These are phyloP conservation scores for Trinectes maculatus DNA, from an alignment of 2,113 vertebrate species.

Conservation along the genomic window DNA sequence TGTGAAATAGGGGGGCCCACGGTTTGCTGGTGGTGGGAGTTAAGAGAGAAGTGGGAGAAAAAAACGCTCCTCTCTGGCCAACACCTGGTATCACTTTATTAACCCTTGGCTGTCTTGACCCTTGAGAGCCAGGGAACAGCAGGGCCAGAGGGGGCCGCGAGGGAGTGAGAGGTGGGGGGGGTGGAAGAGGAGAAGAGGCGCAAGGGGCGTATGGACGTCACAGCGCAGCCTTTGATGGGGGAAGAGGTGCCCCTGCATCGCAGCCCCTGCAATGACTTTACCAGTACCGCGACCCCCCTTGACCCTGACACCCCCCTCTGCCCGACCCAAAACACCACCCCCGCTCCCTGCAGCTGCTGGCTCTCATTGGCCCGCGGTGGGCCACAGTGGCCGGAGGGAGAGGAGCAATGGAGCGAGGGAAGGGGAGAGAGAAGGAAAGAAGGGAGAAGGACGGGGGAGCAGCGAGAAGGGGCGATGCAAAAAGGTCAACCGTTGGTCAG, in stretches of 20 bases:
- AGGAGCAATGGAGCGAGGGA: constrained; percentile 38
- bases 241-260: constrained; percentile 73
- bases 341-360: constrained; percentile 72
- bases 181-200: constrained; percentile 42
- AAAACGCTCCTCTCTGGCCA: constrained; percentile 62
- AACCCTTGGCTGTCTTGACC: constrained; percentile 82
- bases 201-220: constrained; percentile 70
- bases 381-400: constrained; percentile 33
- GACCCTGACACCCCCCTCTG: constrained; percentile 62
- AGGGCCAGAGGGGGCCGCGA: constrained; percentile 70
- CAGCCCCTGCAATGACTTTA: constrained; percentile 84
- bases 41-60: constrained; percentile 25
- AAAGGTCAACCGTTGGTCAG: constrained; percentile 86
- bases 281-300: constrained; percentile 81
- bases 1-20: constrained; percentile 77
- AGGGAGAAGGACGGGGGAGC: constrained; percentile 29
- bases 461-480: constrained; percentile 51
- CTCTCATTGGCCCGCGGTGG: constrained; percentile 69
- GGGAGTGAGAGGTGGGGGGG: constrained; percentile 49
- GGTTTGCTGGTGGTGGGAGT: constrained; percentile 67
- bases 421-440: constrained; percentile 37
- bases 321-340: constrained; percentile 31
- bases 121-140: constrained; percentile 75
- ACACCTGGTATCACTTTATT: constrained; percentile 89
- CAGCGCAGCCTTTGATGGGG: constrained; percentile 78